Conservation (phyloP, 2,113 vertebrate genomes). For the Stigmatopora nigra region DNA sequence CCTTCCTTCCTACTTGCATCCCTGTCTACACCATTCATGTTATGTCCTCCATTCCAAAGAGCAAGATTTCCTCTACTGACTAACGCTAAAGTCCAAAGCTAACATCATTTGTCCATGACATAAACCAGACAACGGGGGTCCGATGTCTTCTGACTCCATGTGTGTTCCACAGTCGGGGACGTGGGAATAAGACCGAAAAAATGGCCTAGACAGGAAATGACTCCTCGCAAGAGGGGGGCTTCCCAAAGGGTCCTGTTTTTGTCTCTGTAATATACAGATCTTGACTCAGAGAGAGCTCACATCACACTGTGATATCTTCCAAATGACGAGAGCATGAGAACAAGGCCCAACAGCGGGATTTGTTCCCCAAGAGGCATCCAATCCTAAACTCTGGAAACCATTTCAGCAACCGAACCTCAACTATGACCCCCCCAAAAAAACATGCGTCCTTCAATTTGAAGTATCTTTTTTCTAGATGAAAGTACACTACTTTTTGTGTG, state of each 20-base stretch:
- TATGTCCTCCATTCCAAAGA: not conserved
- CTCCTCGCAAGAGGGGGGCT: conserved; percentile 44
- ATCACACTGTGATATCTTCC: conserved; percentile 33
- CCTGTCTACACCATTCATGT: conserved; percentile 13
- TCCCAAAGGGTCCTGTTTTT: conserved; percentile 47
- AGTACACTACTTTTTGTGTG: not conserved
- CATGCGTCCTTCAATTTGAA: conserved; percentile 1
- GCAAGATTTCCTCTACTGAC: not conserved
- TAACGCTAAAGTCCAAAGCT: not conserved
- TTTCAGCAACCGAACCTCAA: conserved; percentile 26
- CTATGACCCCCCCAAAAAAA: not conserved
- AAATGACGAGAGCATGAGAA: conserved; percentile 45
- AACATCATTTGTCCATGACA: conserved; percentile 17
- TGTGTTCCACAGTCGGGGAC: conserved; percentile 37
- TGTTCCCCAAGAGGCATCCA: conserved; percentile 13
- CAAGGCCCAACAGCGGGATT: conserved; percentile 6
- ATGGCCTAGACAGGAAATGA: conserved; percentile 54
- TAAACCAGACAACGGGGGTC: conserved; percentile 20
- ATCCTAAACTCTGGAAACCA: conserved; percentile 27
- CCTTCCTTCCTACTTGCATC: conserved; percentile 11
- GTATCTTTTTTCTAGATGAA: not conserved
- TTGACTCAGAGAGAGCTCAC: conserved; percentile 12
- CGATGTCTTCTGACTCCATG: conserved; percentile 25
- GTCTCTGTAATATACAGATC: conserved; percentile 25
- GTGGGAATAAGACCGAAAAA: conserved; percentile 22